Evolutionary conservation across 2,797 vertebrate species (phyloP).

Genomic region (Eupleurogrammus muticus): DNA sequence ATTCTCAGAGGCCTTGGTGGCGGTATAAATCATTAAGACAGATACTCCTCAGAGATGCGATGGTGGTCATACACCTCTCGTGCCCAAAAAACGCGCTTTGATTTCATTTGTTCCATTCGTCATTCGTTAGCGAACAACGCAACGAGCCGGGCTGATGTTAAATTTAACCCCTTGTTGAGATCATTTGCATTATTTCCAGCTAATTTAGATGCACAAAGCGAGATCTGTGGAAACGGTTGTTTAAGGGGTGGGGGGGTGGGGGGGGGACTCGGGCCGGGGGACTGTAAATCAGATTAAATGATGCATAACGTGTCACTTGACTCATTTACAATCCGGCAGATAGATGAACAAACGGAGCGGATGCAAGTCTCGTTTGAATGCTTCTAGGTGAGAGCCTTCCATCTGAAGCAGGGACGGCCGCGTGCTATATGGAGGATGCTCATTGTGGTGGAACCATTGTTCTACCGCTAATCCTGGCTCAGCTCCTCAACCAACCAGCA

Average conservation of each 20-base stretch:
- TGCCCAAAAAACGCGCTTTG: conserved; percentile 76
- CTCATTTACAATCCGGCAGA: conserved; percentile 48
- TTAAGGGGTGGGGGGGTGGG: conserved; percentile 9
- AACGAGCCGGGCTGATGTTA: conserved; percentile 73
- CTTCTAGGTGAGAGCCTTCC: conserved; percentile 73
- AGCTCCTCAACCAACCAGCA: conserved; percentile 76
- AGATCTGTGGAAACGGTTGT: conserved; percentile 30
- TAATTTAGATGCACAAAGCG: conserved; percentile 43
- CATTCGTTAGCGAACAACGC: conserved; percentile 51
- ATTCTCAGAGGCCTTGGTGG: conserved; percentile 82
- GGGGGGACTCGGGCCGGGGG: background rate
- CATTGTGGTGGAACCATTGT: conserved; percentile 78
- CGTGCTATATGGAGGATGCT: conserved; percentile 72
- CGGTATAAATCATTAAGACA: conserved; percentile 87
- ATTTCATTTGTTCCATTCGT: conserved; percentile 73
- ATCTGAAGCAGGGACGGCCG: conserved; percentile 66
- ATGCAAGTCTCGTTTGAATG: conserved; percentile 56
- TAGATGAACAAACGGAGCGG: conserved; percentile 61
- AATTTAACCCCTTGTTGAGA: conserved; percentile 70
- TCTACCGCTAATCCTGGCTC: conserved; percentile 78
- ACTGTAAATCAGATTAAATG: conserved; percentile 41
- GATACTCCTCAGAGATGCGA: conserved; percentile 84
- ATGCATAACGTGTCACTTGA: conserved; percentile 42
- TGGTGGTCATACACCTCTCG: conserved; percentile 77
- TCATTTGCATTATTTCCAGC: conserved; percentile 66